Evolutionary conservation across 1,140 invertebrate genomes (phyloP).

Genomic region (Drosophila triauraria): DNA sequence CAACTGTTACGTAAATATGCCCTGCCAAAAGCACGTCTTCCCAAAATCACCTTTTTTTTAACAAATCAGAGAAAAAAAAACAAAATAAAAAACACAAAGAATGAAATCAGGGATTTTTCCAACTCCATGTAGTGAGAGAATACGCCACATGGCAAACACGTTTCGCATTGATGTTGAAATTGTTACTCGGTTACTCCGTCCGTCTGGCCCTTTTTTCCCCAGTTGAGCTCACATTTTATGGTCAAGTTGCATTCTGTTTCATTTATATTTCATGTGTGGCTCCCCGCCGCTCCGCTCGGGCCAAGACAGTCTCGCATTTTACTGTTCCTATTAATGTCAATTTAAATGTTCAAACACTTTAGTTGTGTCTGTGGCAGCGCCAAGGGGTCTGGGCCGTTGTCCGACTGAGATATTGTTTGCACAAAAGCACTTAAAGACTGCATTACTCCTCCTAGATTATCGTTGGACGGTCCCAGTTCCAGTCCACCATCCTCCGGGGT

Average conservation of each 20-base stretch:
- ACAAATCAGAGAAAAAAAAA: slow-evolving; percentile 51
- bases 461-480: slow-evolving; percentile 37
- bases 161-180: slow-evolving; percentile 58
- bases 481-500: slow-evolving; percentile 1
- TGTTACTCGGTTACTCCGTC: slow-evolving; percentile 28
- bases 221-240: slow-evolving; percentile 65
- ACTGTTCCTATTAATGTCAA: slow-evolving; percentile 65
- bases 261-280: slow-evolving; percentile 69
- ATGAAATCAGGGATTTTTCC: slow-evolving; percentile 14
- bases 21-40: slow-evolving; percentile 27
- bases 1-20: neutral
- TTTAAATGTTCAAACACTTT: slow-evolving; percentile 59
- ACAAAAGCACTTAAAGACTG: slow-evolving; percentile 52
- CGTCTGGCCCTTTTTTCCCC: slow-evolving; percentile 25
- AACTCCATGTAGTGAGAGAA: slow-evolving; percentile 8
- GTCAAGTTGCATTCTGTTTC: slow-evolving; percentile 62
- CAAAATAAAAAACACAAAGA: neutral
- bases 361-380: slow-evolving; percentile 14
- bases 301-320: slow-evolving; percentile 51
- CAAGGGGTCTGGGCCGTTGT: slow-evolving; percentile 21
- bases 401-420: slow-evolving; percentile 44
- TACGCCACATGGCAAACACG: slow-evolving; percentile 62
- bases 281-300: slow-evolving; percentile 7
- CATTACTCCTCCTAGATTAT: slow-evolving; percentile 48
- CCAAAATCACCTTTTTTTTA: slow-evolving; percentile 40